Base-by-base conservation (phyloP, 2,888 invertebrate genomes). In the Melinaea marsaeus region DNA sequence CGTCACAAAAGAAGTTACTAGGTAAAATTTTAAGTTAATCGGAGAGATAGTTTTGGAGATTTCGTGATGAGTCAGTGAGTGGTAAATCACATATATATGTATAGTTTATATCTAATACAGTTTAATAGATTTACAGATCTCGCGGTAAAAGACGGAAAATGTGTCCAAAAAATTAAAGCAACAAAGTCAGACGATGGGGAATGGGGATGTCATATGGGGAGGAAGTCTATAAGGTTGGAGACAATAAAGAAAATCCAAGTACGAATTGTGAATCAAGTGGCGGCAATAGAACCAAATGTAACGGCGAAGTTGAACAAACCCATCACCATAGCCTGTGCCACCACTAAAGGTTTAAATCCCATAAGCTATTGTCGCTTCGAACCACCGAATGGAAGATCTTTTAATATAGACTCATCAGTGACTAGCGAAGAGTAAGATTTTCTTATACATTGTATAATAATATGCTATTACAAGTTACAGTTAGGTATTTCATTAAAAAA, bases 151-250 rank as follows among this genome's bases (percentile, higher is more conserved):
- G 78, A 80, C 4, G 92, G 91, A 0, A 80, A 81, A 42, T 92
- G 92, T 69, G 75, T 76, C 2, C 75, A 88, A 37, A 80, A 76
- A 56, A 77, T 89, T 13, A 76, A 75, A 35, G 84, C 76, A 0
- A 79, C 77, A 0, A 70, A 69, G 32, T 64, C 71, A 2, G 90
- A 90, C 65, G 77, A 78, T 2, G 92, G 92, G 0, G 73, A 76
- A 64, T 92, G 92, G 92, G 79, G 74, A 3, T 92, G 92, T 67
- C 87, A 92, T 67, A 86, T 92, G 13, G 92, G 92, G 1, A 76
- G 75, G 2, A 72, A 76, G 34, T 66, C 72, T 0, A 76, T 75
- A 4, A 83, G 88, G 0, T 65, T 85, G 22, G 90, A 90, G 68
- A 75, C 73, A 0, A 80, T 78, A 69, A 83, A 86, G 64, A 74